Evolutionary conservation across 2,797 vertebrate species (phyloP), one percentile per base, ranked within the genome.

Genomic region (Molossus molossus): DNA sequence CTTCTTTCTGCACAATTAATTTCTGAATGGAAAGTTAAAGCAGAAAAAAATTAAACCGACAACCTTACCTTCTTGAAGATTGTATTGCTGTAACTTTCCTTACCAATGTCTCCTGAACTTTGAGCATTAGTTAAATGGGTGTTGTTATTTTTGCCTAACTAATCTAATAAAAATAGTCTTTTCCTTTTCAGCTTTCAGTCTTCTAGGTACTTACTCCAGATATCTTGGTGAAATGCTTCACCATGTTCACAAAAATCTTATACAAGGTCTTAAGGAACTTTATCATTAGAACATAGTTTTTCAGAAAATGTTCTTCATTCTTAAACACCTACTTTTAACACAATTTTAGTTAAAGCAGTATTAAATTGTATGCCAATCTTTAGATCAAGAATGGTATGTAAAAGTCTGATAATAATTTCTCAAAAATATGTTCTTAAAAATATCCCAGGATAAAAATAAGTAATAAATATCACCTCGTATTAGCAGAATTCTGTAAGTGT

Each of bases 1-100:
- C 53, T 64, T 57, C 64, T 60, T 67, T 85, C n/a, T 55, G 6
- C 2, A 93, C 73, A 87, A 45, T 60, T 62, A 83, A 55, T n/a
- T 94, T 77, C 69, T 72, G n/a, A 92, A 75, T 89, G 6, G 58
- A 95, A 87, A 89, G 33, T 65, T 90, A 90, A 81, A 79, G 67
- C 45, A 95, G 18, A 72, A 80, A 85, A 65, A 33, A 81, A 57
- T 25, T 27, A 64, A 67, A 77, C 21, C 72, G 10, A 80, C 65
- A 92, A 67, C 3, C 15, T 85, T 64, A 72, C 3, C 6, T 62
- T 60, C 27, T 73, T 87, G 18, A 80, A 93, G 84, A 94, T 15
- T 70, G 81, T 45, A 69, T 57, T 93, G 23, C 55, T 90, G 12
- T 45, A 64, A 80, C 11, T 80, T 88, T 90, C 87, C 64, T 58